Evolutionary conservation across 2,797 vertebrate species (phyloP).

Genomic region (Acestrorhynchus altus): DNA sequence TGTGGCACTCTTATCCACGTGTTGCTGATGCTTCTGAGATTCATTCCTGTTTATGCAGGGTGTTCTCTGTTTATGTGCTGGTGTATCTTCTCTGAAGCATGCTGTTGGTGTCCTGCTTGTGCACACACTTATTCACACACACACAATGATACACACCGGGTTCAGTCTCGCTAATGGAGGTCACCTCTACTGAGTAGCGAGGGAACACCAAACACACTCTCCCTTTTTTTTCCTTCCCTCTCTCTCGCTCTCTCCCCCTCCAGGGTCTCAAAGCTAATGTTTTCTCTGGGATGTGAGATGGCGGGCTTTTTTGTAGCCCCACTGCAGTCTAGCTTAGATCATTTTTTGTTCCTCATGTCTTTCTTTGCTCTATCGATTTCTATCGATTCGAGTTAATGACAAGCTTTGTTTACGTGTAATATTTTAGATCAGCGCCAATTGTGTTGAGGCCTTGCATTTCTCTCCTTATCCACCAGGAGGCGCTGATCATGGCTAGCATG

Average conservation of each 20-base stretch:
- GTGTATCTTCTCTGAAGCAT: background rate
- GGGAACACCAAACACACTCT: slow-evolving; percentile 20
- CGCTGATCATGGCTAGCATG: slow-evolving; percentile 90
- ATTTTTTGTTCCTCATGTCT: slow-evolving; percentile 4
- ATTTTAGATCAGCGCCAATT: too few species aligned
- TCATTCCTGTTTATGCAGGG: background rate
- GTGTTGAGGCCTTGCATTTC: too few species aligned
- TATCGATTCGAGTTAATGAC: too few species aligned
- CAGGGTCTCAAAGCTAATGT: slow-evolving; percentile 5
- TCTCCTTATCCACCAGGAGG: slow-evolving; percentile 75
- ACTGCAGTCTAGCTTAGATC: background rate
- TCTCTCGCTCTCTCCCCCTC: slow-evolving; percentile 1
- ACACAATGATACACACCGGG: background rate
- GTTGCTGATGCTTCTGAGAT: background rate
- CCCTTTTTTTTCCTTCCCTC: background rate
- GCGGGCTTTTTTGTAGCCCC: background rate
- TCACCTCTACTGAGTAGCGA: slow-evolving; percentile 27
- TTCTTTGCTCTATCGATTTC: background rate
- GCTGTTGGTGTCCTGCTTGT: background rate
- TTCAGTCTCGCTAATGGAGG: slow-evolving; percentile 29
- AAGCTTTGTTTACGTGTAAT: too few species aligned
- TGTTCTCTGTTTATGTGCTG: background rate
- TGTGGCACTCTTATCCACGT: too few species aligned
- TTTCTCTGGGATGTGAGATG: slow-evolving; percentile 18
- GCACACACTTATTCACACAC: background rate